Evolutionary conservation across 2,888 invertebrate genomes (phyloP).

Genomic region (Tiphia femorata): DNA sequence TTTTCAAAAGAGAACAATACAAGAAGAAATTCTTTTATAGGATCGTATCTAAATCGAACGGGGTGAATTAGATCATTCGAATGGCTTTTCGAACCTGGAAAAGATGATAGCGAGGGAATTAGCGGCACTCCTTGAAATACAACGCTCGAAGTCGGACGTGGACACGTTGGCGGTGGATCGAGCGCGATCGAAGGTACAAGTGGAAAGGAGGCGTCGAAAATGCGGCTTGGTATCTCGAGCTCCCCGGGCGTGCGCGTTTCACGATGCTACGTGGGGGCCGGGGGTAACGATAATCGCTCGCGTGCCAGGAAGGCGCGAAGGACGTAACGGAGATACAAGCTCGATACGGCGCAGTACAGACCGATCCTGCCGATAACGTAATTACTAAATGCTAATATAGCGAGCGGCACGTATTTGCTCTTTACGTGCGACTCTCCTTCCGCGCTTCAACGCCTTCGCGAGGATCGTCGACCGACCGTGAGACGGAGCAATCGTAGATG

Average conservation of each 20-base stretch:
- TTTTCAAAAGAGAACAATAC: no score
- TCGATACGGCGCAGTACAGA: conserved; percentile 58
- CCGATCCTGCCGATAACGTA: conserved; percentile 62
- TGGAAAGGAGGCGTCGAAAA: conserved; percentile 5
- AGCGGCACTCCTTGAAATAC: no score
- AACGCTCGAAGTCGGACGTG: no score
- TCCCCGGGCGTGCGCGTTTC: conserved; percentile 20
- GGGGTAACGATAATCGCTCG: conserved; percentile 45
- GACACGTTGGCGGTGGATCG: no score
- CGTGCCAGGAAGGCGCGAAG: conserved; percentile 57
- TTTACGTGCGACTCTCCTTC: conserved; percentile 31
- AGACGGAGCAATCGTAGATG: no score
- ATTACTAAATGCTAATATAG: conserved; percentile 64
- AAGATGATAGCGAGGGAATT: no score
- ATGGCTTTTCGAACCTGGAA: no score
- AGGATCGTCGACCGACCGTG: not conserved
- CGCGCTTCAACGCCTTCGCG: not conserved
- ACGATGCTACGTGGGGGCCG: conserved; percentile 35
- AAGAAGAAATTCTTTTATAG: no score
- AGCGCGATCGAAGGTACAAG: not conserved
- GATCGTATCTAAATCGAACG: no score
- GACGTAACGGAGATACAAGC: conserved; percentile 62
- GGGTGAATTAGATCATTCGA: no score
- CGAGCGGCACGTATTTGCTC: conserved; percentile 48
- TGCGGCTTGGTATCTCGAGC: conserved; percentile 17